Evolutionary conservation across 2,888 invertebrate genomes (phyloP).

Genomic region (Pimpla rufipes): DNA sequence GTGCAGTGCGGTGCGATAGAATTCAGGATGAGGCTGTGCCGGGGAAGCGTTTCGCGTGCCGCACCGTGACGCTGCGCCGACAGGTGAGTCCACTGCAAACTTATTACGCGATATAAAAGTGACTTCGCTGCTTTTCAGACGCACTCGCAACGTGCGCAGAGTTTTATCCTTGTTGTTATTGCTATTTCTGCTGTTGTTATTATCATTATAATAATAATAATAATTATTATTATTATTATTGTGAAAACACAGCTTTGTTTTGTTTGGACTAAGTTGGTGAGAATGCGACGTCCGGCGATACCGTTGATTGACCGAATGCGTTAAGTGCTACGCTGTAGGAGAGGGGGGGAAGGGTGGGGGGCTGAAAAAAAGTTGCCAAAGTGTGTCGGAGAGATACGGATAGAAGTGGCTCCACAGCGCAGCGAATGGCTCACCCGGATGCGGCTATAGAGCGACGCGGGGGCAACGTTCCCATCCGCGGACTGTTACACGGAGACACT

Average conservation of each 20-base stretch:
- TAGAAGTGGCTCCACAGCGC: background rate
- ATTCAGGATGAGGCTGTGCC: slow-evolving; percentile 75
- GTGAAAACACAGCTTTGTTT: background rate
- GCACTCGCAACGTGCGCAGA: too few species aligned
- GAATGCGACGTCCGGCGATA: background rate
- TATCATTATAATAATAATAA: too few species aligned
- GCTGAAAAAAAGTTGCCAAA: background rate
- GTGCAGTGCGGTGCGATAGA: slow-evolving; percentile 80
- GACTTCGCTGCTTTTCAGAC: background rate
- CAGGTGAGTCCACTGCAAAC: slow-evolving; percentile 73
- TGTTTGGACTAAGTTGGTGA: background rate
- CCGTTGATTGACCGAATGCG: background rate
- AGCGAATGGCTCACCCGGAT: background rate
- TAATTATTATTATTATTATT: slow-evolving; percentile 26
- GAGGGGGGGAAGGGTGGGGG: too few species aligned
- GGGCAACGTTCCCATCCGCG: slow-evolving; percentile 14
- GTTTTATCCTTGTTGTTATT: too few species aligned
- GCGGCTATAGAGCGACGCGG: background rate
- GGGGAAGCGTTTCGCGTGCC: slow-evolving; percentile 78
- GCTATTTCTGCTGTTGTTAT: too few species aligned
- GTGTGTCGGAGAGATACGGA: background rate
- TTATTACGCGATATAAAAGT: slow-evolving; percentile 21
- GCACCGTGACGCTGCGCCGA: slow-evolving; percentile 77
- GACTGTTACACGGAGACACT: background rate
- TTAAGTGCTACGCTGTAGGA: slow-evolving; percentile 2